Evolutionary conservation across 1,140 invertebrate species (phyloP), one percentile per base, ranked within the genome.

Genomic region (Cecropterus lyciades): DNA sequence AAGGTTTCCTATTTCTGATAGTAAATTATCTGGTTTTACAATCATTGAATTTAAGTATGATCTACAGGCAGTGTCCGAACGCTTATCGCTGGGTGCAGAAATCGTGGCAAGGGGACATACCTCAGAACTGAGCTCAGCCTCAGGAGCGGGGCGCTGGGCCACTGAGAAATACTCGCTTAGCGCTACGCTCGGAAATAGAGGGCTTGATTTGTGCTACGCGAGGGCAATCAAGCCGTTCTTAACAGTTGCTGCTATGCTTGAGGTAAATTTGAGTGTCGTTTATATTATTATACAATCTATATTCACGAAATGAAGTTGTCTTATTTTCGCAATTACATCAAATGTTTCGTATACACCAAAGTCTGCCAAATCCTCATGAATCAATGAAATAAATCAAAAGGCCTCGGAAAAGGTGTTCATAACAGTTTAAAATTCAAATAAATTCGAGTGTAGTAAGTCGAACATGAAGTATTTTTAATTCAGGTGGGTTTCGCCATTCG

Each of bases 201-300:
- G 89, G 7, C 70, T 91, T 1, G 89, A 91, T 49, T 64, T 91
- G 13, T 90, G 87, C 65, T 91, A 85, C 52, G 86, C 86, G 0
- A 76, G 79, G 13, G 80, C 71, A 5, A 67, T 91, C 11, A 81
- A 75, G 20, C 89, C 87, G 9, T 85, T 82, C 20, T 75, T 91
- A 10, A 89, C 86, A 0, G 82, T 87, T 9, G 84, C 89, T 51
- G 80, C 86, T n/a, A 87, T 91, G 86, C 75, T 91, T 3, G 89
- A 91, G 80, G 89, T 91, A 53, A 57, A 5, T 45, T 11, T 37
- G 1, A 37, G 27, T 20, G 20, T 20, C n/a, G n/a, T n/a, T n/a
- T n/a, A n/a, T n/a, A 24, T 24, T 3, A 24, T 5, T 24, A 24
- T 24, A 1, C 5, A 24, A 1, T 24, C 20, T 24, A 24, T 24